Evolutionary conservation across 1,140 invertebrate genomes (phyloP).

Genomic region (Hylyphantes graminicola): DNA sequence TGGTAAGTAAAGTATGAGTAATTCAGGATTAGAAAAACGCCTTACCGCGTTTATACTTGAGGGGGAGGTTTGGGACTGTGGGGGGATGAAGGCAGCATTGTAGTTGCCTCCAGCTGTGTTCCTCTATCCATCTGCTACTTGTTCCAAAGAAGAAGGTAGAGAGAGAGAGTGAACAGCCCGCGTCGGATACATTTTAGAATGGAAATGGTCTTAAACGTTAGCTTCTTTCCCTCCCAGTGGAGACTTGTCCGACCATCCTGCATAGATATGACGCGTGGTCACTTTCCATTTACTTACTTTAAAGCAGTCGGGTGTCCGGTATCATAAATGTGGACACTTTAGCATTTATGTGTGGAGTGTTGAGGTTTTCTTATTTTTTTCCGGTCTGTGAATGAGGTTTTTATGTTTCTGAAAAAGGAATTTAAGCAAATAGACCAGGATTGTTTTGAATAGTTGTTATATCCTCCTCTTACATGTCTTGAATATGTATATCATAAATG

Average conservation of each 20-base stretch:
- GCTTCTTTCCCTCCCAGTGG: not conserved
- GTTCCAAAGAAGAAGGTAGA: constrained; percentile 39
- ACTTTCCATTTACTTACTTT: constrained; percentile 1
- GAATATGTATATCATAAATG: no score
- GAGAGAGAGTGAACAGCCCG: not conserved
- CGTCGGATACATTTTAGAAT: constrained; percentile 44
- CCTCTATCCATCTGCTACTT: constrained; percentile 50
- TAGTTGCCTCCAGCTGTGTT: constrained; percentile 47
- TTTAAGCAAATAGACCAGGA: no score
- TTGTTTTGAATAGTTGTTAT: no score
- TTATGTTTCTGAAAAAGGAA: no score
- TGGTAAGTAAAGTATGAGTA: constrained; percentile 57
- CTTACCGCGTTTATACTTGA: constrained; percentile 50
- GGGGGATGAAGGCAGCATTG: not conserved
- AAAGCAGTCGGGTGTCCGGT: no score
- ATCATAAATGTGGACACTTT: no score
- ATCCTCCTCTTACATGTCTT: no score
- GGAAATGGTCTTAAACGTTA: constrained; percentile 38
- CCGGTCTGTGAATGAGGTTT: no score
- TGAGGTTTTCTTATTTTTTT: no score
- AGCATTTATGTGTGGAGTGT: no score
- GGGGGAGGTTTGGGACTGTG: not conserved
- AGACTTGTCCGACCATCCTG: not conserved
- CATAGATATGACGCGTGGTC: not conserved
- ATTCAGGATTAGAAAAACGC: constrained; percentile 57